Evolutionary conservation across 2,113 vertebrate species (phyloP), one percentile per base, ranked within the genome.

Genomic region (Pontoporia blainvillei): DNA sequence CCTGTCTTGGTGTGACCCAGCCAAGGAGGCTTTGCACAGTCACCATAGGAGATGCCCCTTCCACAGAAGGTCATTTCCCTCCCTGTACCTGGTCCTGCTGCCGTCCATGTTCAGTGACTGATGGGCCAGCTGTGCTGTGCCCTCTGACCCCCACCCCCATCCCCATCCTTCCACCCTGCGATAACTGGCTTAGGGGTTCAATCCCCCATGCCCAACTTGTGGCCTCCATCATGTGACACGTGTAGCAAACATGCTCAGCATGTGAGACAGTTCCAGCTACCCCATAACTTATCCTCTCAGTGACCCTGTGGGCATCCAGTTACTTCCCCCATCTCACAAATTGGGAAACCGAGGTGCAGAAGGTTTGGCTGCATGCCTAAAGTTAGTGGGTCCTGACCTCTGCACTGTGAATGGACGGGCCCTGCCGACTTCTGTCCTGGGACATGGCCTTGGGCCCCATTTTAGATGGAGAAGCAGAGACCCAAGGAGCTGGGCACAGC

Each of bases 161-260:
- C 31, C 21, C 62, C 0, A 1, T 15, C 67, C 29, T 59, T 41
- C 62, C 44, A 59, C 54, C 41, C 31, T 29, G 3, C 25, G 61
- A 66, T 54, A 41, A 14, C 90, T 59, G 17, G 25, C 66, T 61
- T 76, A 61, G 36, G 23, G 39, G 23, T 49, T 6, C 27, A 7
- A 41, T 1, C 13, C 41, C 39, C 36, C 12, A 13, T 1, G 9
- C 5, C 41, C 10, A 7, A 0, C 66, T 2, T 1, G 6, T 34
- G 59, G 79, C 18, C 31, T 49, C 49, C 1, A 0, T 39, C 8
- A 2, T 41, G 46, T 54, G 46, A 64, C 44, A 13, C 0, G 0
- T 17, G 14, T 39, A 31, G 31, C 44, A 86, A 14, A 61, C 4
- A 11, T 49, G 13, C 39, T 69, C 25, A 15, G 23, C 36, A 27